Base-by-base conservation (phyloP, 2,797 vertebrate species). In the Pitangus sulphuratus region DNA sequence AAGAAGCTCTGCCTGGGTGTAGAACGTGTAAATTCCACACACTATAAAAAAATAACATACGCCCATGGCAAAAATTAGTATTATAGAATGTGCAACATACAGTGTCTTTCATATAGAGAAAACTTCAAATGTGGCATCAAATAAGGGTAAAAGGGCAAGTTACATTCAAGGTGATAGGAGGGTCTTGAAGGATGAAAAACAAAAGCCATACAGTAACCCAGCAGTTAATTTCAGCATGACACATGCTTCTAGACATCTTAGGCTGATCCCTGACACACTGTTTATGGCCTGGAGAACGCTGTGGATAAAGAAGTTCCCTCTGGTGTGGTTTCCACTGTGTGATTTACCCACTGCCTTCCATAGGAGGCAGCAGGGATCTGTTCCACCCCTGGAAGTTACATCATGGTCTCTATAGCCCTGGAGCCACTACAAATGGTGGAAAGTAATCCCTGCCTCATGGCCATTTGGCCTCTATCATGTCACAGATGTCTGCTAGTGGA, bases 1-100 rank as follows among this genome's bases (percentile, higher is more conserved):
- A 0, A 40, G 48, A 5, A 2, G 40, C 15, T 51, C 17, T 72
- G 0, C 65, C 45, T 72, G 12, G 39, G 37, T 33, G 33, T 50
- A 57, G 31, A 82, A 87, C 9, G 16, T 42, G 68, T 28, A 40
- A 72, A 58, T 8, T 72, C 62, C 48, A 58, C 31, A 39, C 7
- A 17, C 74, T 74, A 4, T 22, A 13, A 33, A 28, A 28, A 37
- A 60, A 31, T 15, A 68, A 25, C 2, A 3, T 31, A 24, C 28
- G 9, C 6, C 35, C 48, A 8, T 51, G 11, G 8, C 74, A 57
- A 61, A 69, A 84, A 39, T 39, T 6, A 37, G 11, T 50, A 2
- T 31, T n/a, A 51, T 37, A 37, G 40, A 68, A 79, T 57, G 22
- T 37, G 28, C 47, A 62, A 22, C 2, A 2, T 48, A 30, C 6